Evolutionary conservation across 2,113 vertebrate species (phyloP), one percentile per base, ranked within the genome.

Genomic region (Tonatia bakeri): DNA sequence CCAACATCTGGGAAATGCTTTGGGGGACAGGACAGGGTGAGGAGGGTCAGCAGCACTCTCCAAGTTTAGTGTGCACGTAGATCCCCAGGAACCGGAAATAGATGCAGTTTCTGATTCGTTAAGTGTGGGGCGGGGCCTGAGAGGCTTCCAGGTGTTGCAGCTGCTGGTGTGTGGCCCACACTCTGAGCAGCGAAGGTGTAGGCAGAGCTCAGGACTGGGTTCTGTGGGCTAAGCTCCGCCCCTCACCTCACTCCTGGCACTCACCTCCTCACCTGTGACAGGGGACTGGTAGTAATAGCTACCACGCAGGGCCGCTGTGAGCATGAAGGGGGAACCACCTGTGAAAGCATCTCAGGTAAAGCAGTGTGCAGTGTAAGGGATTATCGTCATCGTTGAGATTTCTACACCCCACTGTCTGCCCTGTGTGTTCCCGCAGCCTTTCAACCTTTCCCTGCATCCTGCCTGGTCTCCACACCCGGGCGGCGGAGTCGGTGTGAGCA

Each of bases 401-500:
- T 92, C 95, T 65, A 17, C 2, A 70, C 95, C 81, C 91, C 52
- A 0, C 22, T 50, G 89, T 82, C 72, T n/a, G 15, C 24, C 3
- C 33, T 36, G 26, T 89, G 88, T 85, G 73, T 90, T 92, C 80
- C 76, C 43, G 59, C 36, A 65, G 59, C 56, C 13, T 43, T 75
- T 79, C 33, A 14, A 2, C 76, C 54, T 94, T 43, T 73, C 65
- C 80, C 80, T 76, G 16, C 56, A 12, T 77, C 82, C 80, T 73
- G 76, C 69, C 61, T 82, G 81, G 50, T 56, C 31, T 67, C 84
- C 92, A 43, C 56, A 76, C 95, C 87, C 70, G 20, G 36, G 24
- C 65, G 36, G 76, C 92, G 94, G 95, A 95, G 95, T 96, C 87
- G 84, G 61, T 12, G 52, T 73, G 90, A 94, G 83, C 94, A 70